Conservation (phyloP, 2,113 vertebrate genomes). For the Poeciliopsis retropinna region DNA sequence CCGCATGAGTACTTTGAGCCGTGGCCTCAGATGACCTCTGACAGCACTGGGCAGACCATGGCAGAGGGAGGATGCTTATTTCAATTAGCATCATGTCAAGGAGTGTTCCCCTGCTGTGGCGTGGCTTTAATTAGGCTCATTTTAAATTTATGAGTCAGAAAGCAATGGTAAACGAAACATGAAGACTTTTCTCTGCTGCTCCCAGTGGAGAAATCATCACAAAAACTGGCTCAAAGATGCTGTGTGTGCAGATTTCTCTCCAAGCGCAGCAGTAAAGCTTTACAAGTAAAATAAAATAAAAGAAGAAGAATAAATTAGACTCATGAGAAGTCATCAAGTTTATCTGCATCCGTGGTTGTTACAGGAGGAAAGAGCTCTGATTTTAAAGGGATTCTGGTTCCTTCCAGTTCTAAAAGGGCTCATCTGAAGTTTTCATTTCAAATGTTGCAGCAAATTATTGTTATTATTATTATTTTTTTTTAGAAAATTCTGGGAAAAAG, state of each 20-base stretch:
- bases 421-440: too few relatives aligned
- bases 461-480: too few relatives aligned
- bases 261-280: neutral
- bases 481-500: too few relatives aligned
- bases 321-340: neutral
- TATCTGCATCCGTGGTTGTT: neutral
- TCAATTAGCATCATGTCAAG: conserved; percentile 56
- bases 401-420: too few relatives aligned
- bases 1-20: conserved; percentile 14
- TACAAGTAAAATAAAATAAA: neutral
- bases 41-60: conserved; percentile 47
- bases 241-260: neutral
- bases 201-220: neutral
- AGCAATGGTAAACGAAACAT: conserved; percentile 16
- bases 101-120: conserved; percentile 25
- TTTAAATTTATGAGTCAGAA: conserved; percentile 53
- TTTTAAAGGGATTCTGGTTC: neutral
- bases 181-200: conserved; percentile 11
- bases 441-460: too few relatives aligned
- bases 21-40: conserved; percentile 47
- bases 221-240: neutral
- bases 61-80: conserved; percentile 54
- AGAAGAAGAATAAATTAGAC: too few relatives aligned
- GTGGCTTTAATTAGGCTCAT: conserved; percentile 43
- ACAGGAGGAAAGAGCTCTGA: neutral